Percentiles rank a stretch among this genome's conserved stretches.
phyloP scores from a whole-genome alignment of 2,113 vertebrate species.

The Leptodactylus fuscus region DNA sequence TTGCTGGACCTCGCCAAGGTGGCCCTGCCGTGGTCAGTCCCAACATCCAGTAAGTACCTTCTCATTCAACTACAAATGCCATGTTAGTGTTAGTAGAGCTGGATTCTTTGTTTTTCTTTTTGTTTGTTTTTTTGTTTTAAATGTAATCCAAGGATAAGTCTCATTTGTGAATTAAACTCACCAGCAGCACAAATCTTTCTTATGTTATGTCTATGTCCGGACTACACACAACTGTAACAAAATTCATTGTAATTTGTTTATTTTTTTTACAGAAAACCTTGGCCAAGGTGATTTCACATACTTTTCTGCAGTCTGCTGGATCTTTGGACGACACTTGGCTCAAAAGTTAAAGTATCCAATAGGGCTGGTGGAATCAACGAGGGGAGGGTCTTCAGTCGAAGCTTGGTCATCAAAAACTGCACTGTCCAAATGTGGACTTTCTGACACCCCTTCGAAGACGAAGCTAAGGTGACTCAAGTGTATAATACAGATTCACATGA shows the following conservation, averaged over 20 bases:
- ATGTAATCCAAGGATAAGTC: no score
- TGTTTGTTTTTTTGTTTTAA: no score
- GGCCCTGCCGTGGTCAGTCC: constrained; percentile 80
- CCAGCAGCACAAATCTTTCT: no score
- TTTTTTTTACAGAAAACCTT: constrained; percentile 73
- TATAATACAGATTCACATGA: no score
- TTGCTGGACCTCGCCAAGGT: constrained; percentile 77
- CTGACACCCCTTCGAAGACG: fast-evolving
- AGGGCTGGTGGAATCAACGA: constrained; percentile 85
- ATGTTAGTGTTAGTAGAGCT: no score
- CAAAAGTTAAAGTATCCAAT: constrained; percentile 80
- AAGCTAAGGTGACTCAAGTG: no score
- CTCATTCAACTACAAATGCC: not conserved
- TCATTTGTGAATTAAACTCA: no score
- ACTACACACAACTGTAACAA: no score
- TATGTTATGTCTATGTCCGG: no score
- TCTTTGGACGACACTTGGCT: constrained; percentile 85
- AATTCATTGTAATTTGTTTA: no score
- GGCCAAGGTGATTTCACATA: constrained; percentile 73
- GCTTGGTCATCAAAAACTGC: constrained; percentile 84
- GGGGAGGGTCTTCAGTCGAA: constrained; percentile 87
- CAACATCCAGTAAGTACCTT: constrained; percentile 74
- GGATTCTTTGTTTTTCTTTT: no score
- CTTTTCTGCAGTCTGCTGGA: constrained; percentile 92
- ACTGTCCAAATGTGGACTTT: constrained; percentile 77